Evolutionary conservation across 2,888 invertebrate genomes (phyloP).

Genomic region (Folsomia candida): DNA sequence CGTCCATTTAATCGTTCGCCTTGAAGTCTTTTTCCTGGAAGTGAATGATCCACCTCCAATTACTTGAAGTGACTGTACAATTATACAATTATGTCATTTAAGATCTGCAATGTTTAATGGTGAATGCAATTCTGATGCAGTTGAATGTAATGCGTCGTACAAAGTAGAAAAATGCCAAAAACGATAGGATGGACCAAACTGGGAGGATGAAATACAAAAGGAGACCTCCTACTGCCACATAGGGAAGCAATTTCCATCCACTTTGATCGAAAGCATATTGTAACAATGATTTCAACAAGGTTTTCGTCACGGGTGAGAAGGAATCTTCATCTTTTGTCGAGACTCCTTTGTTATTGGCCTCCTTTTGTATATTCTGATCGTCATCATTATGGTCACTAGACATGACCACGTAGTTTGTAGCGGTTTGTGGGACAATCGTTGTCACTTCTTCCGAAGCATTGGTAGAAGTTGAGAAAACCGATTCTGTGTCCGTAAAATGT

Average conservation of each 20-base stretch:
- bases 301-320: too few relatives aligned
- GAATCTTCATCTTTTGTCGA: too few relatives aligned
- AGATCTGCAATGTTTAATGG: too few relatives aligned
- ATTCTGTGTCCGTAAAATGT: neutral
- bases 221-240: neutral
- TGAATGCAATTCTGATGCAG: too few relatives aligned
- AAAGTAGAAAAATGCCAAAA: neutral
- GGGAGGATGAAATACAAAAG: neutral
- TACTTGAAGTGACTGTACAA: too few relatives aligned
- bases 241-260: neutral
- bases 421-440: neutral
- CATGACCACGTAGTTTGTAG: neutral
- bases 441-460: neutral
- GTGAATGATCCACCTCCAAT: too few relatives aligned
- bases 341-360: neutral
- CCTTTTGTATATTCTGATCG: neutral
- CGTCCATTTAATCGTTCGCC: constrained; percentile 27
- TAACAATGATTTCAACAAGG: neutral
- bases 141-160: too few relatives aligned
- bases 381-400: neutral
- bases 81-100: too few relatives aligned
- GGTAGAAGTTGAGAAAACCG: neutral
- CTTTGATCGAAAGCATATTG: neutral
- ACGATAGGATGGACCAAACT: neutral
- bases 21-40: constrained; percentile 1